Evolutionary conservation across 2,113 vertebrate genomes (phyloP).

Genomic region (Macquaria australasica): DNA sequence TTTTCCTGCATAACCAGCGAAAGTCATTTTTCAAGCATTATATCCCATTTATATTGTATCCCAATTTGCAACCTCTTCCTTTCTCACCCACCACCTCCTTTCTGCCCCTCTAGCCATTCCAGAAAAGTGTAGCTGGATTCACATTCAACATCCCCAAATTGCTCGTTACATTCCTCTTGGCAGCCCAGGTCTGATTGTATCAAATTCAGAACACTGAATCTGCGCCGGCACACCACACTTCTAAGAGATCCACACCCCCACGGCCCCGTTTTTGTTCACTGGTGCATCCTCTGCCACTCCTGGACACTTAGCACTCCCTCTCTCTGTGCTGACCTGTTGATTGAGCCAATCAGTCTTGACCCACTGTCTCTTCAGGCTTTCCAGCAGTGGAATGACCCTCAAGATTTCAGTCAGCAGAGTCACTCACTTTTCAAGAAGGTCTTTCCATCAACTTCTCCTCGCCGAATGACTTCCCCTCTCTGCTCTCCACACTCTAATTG

Average conservation of each 20-base stretch:
- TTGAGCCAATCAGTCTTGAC: conserved; percentile 37
- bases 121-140: conserved; percentile 22
- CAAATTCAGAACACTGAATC: conserved; percentile 40
- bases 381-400: conserved; percentile 42
- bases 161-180: conserved; percentile 6
- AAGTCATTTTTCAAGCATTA: neutral
- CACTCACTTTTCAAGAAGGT: conserved; percentile 55
- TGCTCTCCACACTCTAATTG: conserved; percentile 43
- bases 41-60: neutral
- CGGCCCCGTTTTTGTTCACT: neutral
- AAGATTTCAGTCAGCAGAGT: conserved; percentile 47
- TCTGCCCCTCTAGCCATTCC: neutral
- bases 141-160: conserved; percentile 31
- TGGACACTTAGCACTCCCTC: conserved; percentile 23
- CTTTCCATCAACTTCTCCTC: conserved; percentile 51
- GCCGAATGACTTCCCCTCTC: conserved; percentile 25
- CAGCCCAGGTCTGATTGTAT: conserved; percentile 31
- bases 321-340: conserved; percentile 43
- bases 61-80: conserved; percentile 3
- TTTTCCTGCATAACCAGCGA: neutral
- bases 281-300: conserved; percentile 27
- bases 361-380: conserved; percentile 42
- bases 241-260: conserved; percentile 18
- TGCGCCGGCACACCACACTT: conserved; percentile 12
- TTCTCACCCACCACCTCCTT: neutral